phyloP scores from a whole-genome alignment of 2,888 invertebrate genomes.

The Entomobrya proxima region DNA sequence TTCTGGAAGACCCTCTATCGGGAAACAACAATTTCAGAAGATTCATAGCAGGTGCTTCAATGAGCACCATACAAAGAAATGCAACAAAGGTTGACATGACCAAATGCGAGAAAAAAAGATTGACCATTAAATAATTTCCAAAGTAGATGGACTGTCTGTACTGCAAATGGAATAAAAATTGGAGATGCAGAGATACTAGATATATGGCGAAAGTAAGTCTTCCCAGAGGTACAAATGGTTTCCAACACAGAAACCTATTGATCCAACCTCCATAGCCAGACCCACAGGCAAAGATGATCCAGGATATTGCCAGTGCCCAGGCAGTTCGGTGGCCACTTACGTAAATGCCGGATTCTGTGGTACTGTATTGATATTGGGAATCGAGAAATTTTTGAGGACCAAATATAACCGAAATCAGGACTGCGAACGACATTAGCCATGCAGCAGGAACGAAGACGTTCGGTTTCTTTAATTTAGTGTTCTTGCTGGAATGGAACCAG shows the following conservation, averaged over 20 bases:
- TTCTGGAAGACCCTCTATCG: no score
- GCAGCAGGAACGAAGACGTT: background rate
- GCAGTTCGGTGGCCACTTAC: constrained; percentile 62
- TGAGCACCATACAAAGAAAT: constrained; percentile 51
- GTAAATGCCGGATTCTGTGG: constrained; percentile 63
- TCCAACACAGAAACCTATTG: constrained; percentile 88
- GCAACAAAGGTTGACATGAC: constrained; percentile 63
- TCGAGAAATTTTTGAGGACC: constrained; percentile 65
- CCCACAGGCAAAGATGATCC: constrained; percentile 75
- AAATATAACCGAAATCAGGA: constrained; percentile 62
- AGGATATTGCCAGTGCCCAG: constrained; percentile 73
- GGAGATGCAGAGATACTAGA: constrained; percentile 78
- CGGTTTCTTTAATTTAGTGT: background rate
- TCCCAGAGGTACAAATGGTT: constrained; percentile 90
- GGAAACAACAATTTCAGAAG: no score
- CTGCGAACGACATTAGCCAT: constrained; percentile 69
- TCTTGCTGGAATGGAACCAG: constrained; percentile 47
- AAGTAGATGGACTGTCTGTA: constrained; percentile 61
- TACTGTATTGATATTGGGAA: constrained; percentile 44
- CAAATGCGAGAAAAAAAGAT: constrained; percentile 68
- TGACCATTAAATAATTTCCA: constrained; percentile 45
- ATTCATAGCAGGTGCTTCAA: constrained; percentile 69
- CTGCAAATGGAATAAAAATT: constrained; percentile 68
- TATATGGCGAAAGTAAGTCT: constrained; percentile 96
- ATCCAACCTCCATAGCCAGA: constrained; percentile 81